phyloP scores from a whole-genome alignment of 2,797 vertebrate genomes.

The Rhodeus uyekii region DNA sequence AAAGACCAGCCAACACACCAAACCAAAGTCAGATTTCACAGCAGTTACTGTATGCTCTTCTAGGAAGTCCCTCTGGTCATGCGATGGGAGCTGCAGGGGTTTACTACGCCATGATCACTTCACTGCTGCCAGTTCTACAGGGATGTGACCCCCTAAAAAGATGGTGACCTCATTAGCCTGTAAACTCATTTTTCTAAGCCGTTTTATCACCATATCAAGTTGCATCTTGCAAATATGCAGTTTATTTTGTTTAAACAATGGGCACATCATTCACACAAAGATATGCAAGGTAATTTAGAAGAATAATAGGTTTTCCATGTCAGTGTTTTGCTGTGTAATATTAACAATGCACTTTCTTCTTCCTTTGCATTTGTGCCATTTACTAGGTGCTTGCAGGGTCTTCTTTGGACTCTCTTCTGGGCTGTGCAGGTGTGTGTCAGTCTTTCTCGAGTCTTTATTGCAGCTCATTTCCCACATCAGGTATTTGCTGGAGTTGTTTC shows the following conservation, averaged over 20 bases:
- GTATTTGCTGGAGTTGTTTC: constrained; percentile 80
- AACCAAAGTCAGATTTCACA: constrained; percentile 24
- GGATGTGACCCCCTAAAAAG: constrained; percentile 60
- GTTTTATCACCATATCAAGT: not conserved
- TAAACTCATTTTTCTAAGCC: not conserved
- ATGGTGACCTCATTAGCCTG: constrained; percentile 64
- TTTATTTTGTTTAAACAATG: too few relatives aligned
- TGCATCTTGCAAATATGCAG: too few relatives aligned
- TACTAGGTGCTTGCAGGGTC: constrained; percentile 69
- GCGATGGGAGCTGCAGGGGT: constrained; percentile 84
- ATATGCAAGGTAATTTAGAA: not conserved
- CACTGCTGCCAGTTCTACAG: constrained; percentile 71
- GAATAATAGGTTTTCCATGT: not conserved
- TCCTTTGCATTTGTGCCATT: not conserved
- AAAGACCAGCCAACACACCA: not conserved
- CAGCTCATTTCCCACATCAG: constrained; percentile 86
- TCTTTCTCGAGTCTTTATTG: constrained; percentile 83
- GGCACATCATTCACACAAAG: not conserved
- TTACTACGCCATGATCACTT: constrained; percentile 80
- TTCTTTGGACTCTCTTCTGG: constrained; percentile 80
- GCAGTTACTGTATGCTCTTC: not conserved
- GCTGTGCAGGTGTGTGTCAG: constrained; percentile 80
- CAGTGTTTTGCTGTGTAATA: not conserved
- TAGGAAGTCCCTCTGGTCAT: constrained; percentile 85
- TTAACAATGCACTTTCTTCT: too few relatives aligned